phyloP scores from a whole-genome alignment of 2,113 vertebrate species.

The Neogobius melanostomus region DNA sequence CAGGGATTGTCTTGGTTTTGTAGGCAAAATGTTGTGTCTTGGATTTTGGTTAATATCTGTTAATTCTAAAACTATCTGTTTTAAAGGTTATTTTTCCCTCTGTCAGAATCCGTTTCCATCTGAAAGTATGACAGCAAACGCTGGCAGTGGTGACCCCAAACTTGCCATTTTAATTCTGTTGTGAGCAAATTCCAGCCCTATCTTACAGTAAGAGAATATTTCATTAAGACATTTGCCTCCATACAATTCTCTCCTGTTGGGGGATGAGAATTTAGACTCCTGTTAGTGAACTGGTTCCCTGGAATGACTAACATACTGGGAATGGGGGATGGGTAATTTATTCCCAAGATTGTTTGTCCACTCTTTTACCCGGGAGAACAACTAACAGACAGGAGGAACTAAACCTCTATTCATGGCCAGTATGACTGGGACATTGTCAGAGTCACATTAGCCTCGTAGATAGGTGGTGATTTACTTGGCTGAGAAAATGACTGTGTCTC shows the following conservation, averaged over 20 bases:
- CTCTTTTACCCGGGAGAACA: conserved; percentile 54
- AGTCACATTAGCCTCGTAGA: conserved; percentile 47
- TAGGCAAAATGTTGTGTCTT: too few species aligned
- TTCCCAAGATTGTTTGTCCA: conserved; percentile 62
- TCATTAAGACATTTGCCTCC: conserved; percentile 12
- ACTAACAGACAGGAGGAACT: conserved; percentile 45
- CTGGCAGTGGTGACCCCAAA: too few species aligned
- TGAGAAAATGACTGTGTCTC: conserved; percentile 49
- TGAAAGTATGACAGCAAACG: too few species aligned
- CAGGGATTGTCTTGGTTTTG: too few species aligned
- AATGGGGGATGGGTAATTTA: conserved; percentile 49
- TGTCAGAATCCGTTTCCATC: too few species aligned
- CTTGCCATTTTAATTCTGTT: background rate
- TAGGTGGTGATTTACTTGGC: conserved; percentile 46
- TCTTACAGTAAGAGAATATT: conserved; percentile 21
- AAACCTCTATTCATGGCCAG: conserved; percentile 62
- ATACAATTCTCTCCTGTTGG: conserved; percentile 30
- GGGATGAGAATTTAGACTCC: conserved; percentile 29
- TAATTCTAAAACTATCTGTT: too few species aligned
- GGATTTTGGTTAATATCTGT: too few species aligned
- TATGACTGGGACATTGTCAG: conserved; percentile 67
- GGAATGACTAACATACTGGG: conserved; percentile 56
- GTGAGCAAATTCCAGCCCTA: background rate
- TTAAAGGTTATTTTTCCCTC: too few species aligned
- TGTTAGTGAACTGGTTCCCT: conserved; percentile 18